phyloP scores from a whole-genome alignment of 2,888 invertebrate species.

The Caenorhabditis becei region DNA sequence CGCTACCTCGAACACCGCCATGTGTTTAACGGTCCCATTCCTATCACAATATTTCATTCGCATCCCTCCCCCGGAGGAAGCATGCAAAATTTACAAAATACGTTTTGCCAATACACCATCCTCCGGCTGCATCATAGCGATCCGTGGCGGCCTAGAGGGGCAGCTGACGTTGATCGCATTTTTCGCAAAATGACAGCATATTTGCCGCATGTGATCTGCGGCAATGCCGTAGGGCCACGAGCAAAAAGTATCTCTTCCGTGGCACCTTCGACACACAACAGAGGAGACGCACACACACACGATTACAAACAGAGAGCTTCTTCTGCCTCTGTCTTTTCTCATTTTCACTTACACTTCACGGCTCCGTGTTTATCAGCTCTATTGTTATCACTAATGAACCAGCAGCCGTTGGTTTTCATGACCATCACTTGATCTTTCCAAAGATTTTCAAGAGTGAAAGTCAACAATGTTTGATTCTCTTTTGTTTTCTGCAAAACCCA shows the following conservation, averaged over 20 bases:
- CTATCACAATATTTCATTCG: neutral
- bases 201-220: conserved; percentile 61
- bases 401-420: conserved; percentile 8
- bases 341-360: conserved; percentile 35
- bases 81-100: conserved; percentile 4
- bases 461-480: neutral
- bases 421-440: neutral
- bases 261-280: conserved; percentile 55
- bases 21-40: too few relatives aligned
- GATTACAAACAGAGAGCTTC: conserved; percentile 51
- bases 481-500: too few relatives aligned
- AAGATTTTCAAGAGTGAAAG: neutral
- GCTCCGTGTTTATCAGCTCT: conserved; percentile 54
- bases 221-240: conserved; percentile 58
- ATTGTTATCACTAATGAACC: conserved; percentile 35
- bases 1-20: neutral
- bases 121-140: neutral
- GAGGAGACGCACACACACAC: conserved; percentile 30
- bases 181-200: conserved; percentile 58
- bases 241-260: conserved; percentile 61
- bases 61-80: conserved; percentile 8
- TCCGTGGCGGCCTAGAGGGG: conserved; percentile 12
- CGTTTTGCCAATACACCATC: conserved; percentile 8
- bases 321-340: conserved; percentile 25
- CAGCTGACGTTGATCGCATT: conserved; percentile 60